Percentiles rank a stretch among this genome's conserved stretches.
Evolutionary conservation across 2,113 vertebrate species (phyloP).

Genomic region (Sphaerodactylus townsendi): DNA sequence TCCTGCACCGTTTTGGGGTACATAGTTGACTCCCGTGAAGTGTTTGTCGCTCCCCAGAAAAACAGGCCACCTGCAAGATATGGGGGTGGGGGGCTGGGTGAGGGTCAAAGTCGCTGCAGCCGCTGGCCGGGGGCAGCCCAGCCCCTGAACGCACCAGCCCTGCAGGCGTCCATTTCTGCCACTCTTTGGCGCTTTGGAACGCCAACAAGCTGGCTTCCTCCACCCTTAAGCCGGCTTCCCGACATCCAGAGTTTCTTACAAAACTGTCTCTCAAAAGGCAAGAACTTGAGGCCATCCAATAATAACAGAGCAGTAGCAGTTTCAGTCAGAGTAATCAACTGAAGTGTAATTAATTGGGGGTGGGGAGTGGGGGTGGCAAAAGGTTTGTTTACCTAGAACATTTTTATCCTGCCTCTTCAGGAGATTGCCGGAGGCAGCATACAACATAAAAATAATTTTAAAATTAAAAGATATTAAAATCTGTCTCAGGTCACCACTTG

Average conservation of each 20-base stretch:
- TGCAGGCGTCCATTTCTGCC: background rate
- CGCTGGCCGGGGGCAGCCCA: no score
- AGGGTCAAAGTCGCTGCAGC: background rate
- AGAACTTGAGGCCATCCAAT: background rate
- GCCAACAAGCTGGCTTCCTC: background rate
- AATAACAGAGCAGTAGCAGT: background rate
- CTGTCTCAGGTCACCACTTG: no score
- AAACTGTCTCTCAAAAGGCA: background rate
- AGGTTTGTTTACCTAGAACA: no score
- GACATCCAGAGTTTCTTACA: background rate
- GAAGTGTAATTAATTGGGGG: no score
- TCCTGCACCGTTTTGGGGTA: slow-evolving; percentile 97
- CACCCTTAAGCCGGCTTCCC: background rate
- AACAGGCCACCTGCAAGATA: slow-evolving; percentile 85
- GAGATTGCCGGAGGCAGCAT: no score
- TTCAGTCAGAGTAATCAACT: background rate
- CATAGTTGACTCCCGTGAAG: slow-evolving; percentile 96
- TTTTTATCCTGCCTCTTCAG: no score
- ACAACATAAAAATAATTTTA: no score
- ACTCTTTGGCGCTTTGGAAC: background rate
- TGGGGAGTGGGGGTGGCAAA: no score
- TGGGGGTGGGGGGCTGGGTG: accelerated
- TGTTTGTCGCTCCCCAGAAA: slow-evolving; percentile 98
- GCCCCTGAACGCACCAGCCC: background rate
- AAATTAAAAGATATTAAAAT: no score